Evolutionary conservation across 2,113 vertebrate species (phyloP).

Genomic region (Rafetus swinhoei): DNA sequence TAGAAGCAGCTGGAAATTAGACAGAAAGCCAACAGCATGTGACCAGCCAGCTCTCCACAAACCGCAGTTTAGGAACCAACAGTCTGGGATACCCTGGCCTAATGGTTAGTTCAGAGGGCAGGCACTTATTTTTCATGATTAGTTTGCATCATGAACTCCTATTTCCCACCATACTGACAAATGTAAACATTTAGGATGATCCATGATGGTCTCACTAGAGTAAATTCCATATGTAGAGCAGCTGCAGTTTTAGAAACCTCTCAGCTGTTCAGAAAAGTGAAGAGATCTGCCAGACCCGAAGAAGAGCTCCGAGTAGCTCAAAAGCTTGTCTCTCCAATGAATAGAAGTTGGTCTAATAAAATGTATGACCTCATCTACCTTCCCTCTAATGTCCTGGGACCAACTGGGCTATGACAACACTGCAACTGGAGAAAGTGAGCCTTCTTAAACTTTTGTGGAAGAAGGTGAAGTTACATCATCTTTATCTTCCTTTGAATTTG

Average conservation of each 20-base stretch:
- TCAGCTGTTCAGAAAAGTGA: background rate
- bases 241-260: background rate
- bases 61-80: slow-evolving; percentile 60
- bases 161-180: background rate
- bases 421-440: background rate
- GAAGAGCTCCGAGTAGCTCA: background rate
- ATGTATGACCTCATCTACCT: background rate
- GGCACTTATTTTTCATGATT: slow-evolving; percentile 2
- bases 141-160: background rate
- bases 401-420: background rate
- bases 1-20: slow-evolving; percentile 74
- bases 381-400: background rate
- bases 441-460: background rate
- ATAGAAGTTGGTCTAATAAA: background rate
- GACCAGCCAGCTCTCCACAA: slow-evolving; percentile 64
- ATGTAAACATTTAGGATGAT: background rate
- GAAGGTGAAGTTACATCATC: background rate
- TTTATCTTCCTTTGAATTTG: background rate
- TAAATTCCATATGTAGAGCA: background rate
- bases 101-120: slow-evolving; percentile 33
- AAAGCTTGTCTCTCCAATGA: background rate
- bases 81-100: background rate
- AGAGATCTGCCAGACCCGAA: background rate
- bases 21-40: slow-evolving; percentile 66
- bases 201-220: background rate